Conservation (phyloP, 1,140 invertebrate genomes). For the Parapsyche elsis region DNA sequence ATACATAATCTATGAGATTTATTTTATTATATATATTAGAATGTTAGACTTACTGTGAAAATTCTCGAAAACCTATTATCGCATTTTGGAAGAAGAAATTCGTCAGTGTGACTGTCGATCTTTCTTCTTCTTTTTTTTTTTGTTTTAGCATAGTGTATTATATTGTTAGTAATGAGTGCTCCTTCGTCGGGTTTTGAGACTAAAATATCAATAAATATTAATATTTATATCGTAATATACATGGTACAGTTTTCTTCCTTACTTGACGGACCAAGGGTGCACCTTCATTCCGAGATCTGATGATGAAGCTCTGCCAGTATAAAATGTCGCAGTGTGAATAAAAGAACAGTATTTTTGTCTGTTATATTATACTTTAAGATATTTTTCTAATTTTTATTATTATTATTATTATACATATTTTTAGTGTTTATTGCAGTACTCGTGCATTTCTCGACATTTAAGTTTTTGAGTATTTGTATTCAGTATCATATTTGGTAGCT, state of each 20-base stretch:
- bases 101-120: slow-evolving; percentile 46
- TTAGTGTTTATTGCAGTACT: neutral
- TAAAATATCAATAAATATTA: slow-evolving; percentile 15
- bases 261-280: slow-evolving; percentile 42
- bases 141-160: slow-evolving; percentile 39
- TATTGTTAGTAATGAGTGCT: slow-evolving; percentile 43
- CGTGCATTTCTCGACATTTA: slow-evolving; percentile 8
- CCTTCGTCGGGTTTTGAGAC: slow-evolving; percentile 37
- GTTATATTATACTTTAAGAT: slow-evolving; percentile 41
- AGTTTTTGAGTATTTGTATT: neutral
- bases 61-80: slow-evolving; percentile 30
- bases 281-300: slow-evolving; percentile 49
- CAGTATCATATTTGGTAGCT: slow-evolving; percentile 15
- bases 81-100: slow-evolving; percentile 7
- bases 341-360: neutral
- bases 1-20: slow-evolving; percentile 55
- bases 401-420: slow-evolving; percentile 40
- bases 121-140: slow-evolving; percentile 10
- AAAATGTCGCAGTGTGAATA: slow-evolving; percentile 10
- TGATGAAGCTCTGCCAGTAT: slow-evolving; percentile 46
- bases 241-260: slow-evolving; percentile 25
- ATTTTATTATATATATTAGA: slow-evolving; percentile 53
- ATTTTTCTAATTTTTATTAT: slow-evolving; percentile 45
- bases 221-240: slow-evolving; percentile 34
- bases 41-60: slow-evolving; percentile 40